phyloP scores from a whole-genome alignment of 2,797 vertebrate species.

The Pagetopsis macropterus region DNA sequence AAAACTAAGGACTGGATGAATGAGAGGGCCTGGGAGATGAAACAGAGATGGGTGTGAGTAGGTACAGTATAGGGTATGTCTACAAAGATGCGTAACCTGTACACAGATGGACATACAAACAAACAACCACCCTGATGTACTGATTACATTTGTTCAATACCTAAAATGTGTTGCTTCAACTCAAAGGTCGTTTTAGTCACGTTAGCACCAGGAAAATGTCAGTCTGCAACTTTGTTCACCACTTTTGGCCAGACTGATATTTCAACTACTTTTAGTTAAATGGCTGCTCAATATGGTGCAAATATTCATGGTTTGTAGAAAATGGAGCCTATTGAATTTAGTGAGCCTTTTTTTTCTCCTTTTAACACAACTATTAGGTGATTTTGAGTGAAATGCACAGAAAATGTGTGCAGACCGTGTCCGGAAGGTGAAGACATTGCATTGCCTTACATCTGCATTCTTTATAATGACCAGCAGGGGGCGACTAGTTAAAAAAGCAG shows the following conservation, averaged over 20 bases:
- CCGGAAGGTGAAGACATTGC: too few species aligned
- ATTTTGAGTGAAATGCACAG: background rate
- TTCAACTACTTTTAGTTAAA: background rate
- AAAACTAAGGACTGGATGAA: constrained; percentile 79
- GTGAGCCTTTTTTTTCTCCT: background rate
- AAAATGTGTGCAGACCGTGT: too few species aligned
- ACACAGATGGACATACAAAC: background rate
- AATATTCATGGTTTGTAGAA: background rate
- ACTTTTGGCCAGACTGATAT: background rate
- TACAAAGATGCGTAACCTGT: background rate
- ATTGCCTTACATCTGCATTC: too few species aligned
- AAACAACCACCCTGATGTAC: background rate
- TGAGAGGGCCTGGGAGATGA: constrained; percentile 79
- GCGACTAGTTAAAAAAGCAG: too few species aligned
- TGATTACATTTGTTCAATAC: background rate
- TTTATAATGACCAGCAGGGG: too few species aligned
- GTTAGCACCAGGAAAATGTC: background rate
- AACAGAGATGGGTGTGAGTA: constrained; percentile 73
- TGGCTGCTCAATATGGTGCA: background rate
- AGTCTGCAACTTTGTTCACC: background rate
- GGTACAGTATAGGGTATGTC: background rate
- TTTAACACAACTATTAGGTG: background rate
- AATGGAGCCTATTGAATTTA: background rate
- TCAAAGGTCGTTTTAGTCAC: background rate
- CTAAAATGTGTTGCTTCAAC: background rate